A percentile compares a stretch with the other conserved stretches of the same genome.
These are phyloP conservation scores for Actinostola sp. DNA, from an alignment of 92 coral and sea anemone species.

Conservation along the genomic window DNA sequence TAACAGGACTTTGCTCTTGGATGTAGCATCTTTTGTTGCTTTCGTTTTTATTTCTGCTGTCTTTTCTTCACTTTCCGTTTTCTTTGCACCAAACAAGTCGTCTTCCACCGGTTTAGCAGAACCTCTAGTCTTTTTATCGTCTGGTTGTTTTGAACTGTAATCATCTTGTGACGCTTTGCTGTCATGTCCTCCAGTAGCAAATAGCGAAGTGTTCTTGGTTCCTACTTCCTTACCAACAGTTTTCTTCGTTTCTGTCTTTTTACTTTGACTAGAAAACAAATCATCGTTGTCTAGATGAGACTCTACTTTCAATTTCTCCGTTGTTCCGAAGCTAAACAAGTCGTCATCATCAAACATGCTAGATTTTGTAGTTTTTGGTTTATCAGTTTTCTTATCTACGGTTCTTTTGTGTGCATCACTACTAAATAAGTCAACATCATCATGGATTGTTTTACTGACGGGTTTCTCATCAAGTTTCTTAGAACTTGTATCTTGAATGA, in stretches of 20 bases:
- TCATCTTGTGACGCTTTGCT: too few species aligned
- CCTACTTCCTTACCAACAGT: not conserved
- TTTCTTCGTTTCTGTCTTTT: slow-evolving; percentile 25
- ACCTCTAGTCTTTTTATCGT: slow-evolving; percentile 12
- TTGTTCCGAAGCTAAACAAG: slow-evolving; percentile 7
- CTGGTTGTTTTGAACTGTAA: slow-evolving; percentile 20
- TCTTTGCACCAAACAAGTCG: slow-evolving; percentile 64
- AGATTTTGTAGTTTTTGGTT: slow-evolving; percentile 23
- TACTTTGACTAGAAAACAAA: slow-evolving; percentile 21
- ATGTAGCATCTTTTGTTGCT: slow-evolving; percentile 2
- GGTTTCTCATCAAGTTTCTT: not conserved
- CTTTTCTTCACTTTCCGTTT: slow-evolving; percentile 33
- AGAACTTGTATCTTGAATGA: not conserved
- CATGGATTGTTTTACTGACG: slow-evolving; percentile 1
- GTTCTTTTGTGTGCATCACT: not conserved
- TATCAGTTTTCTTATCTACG: slow-evolving; percentile 12
- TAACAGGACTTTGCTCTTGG: not conserved
- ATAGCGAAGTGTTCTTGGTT: slow-evolving; percentile 9
- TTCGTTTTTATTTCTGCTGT: slow-evolving; percentile 4
- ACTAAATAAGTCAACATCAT: slow-evolving; percentile 22
- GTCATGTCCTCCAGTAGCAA: not conserved
- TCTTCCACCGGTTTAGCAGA: slow-evolving; percentile 54
- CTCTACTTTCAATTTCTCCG: not conserved
- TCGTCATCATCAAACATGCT: slow-evolving; percentile 42
- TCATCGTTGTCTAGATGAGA: slow-evolving; percentile 34